Evolutionary conservation across 2,113 vertebrate genomes (phyloP), one percentile per base, ranked within the genome.

Genomic region (Hystrix cristata): DNA sequence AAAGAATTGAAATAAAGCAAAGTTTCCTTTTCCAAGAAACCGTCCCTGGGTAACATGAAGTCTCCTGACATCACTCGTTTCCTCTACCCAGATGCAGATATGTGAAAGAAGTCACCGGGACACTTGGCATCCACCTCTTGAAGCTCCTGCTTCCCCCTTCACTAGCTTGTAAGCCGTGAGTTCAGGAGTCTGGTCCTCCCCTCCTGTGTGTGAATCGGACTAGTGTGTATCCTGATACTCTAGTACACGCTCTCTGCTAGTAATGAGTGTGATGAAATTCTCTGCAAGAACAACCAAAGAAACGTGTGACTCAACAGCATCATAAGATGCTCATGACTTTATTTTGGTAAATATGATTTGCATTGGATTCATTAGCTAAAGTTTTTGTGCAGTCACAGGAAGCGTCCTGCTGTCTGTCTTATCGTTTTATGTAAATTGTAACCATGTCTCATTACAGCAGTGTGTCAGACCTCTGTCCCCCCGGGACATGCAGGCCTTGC

Each of bases 311-410:
- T 57, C 71, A 57, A 34, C 16, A 23, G 31, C 16, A 69, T 60
- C n/a, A 57, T 51, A 82, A 93, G 80, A 69, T 71, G 6, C 12
- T 43, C 62, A 46, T 83, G 87, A 86, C 74, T 64, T 78, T 79
- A 67, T 93, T 96, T 91, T 51, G 34, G 34, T 78, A 82, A 90
- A 89, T 86, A 48, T 4, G 11, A 72, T 71, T 80, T 78, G n/a
- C 67, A 83, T 51, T 29, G 27, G 79, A 38, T 95, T 86, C 76
- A 23, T 84, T 97, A 71, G 83, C 34, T 90, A 51, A 84, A 91
- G 11, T 79, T 84, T 91, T 92, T 31, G 3, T 89, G n/a, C 34
- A n/a, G 13, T 82, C 46, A 87, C 27, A 89, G 62, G 90, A 96
- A 95, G 87, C n/a, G 14, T 79, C 62, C 69, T 60, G 85, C 5